Evolutionary conservation across 2,797 vertebrate species (phyloP).

Genomic region (Heterohyrax brucei): DNA sequence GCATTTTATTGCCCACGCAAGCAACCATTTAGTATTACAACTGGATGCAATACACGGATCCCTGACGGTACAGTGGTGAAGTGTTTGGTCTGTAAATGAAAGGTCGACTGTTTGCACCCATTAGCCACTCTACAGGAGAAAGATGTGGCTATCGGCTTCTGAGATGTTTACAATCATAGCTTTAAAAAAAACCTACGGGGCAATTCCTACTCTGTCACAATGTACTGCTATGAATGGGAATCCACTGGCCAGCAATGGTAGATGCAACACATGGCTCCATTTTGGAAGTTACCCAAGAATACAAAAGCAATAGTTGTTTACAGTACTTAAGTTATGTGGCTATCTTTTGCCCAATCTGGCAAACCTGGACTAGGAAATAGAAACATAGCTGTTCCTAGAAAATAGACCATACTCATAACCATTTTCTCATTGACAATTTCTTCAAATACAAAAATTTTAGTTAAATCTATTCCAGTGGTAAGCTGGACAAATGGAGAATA

Average conservation of each 20-base stretch:
- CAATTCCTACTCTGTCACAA: too few species aligned
- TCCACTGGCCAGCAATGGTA: too few species aligned
- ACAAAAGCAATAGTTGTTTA: neutral
- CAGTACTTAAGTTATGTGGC: neutral
- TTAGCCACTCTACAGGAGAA: too few species aligned
- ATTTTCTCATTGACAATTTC: conserved; percentile 12
- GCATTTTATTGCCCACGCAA: neutral
- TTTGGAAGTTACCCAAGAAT: neutral
- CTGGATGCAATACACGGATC: too few species aligned
- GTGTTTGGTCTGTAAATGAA: too few species aligned
- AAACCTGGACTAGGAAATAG: neutral
- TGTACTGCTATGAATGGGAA: too few species aligned
- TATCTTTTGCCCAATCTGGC: neutral
- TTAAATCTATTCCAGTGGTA: neutral
- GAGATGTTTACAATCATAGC: too few species aligned
- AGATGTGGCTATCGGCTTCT: too few species aligned
- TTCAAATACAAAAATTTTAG: neutral
- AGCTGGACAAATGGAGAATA: neutral
- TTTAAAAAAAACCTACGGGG: too few species aligned
- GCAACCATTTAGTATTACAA: neutral
- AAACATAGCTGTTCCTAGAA: neutral
- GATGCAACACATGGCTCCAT: neutral
- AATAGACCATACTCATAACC: neutral
- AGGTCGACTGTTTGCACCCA: too few species aligned
- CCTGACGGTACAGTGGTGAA: too few species aligned